Percentiles rank a stretch among this genome's conserved stretches.
These are phyloP conservation scores for Mustela lutreola DNA, from an alignment of 2,113 vertebrate species.

Conservation along the genomic window DNA sequence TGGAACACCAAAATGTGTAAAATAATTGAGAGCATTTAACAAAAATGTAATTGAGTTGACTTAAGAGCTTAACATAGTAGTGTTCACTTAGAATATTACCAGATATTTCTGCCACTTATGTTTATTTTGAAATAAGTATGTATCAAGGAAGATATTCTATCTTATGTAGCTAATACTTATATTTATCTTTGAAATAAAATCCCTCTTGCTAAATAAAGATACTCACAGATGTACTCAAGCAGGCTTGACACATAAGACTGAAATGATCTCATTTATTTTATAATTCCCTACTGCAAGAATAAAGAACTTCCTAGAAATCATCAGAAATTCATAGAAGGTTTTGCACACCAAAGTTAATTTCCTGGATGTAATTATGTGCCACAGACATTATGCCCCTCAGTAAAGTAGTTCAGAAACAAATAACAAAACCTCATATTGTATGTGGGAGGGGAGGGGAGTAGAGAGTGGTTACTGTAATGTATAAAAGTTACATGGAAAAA, in stretches of 20 bases:
- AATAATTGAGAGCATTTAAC: neutral
- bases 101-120: slow-evolving; percentile 2
- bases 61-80: neutral
- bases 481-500: neutral
- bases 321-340: neutral
- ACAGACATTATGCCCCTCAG: neutral
- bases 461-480: neutral
- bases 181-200: slow-evolving; percentile 65
- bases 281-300: neutral
- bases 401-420: neutral
- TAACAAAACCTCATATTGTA: neutral
- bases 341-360: neutral
- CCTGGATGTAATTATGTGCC: neutral
- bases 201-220: slow-evolving; percentile 35
- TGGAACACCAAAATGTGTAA: neutral
- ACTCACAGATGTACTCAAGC: neutral
- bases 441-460: neutral
- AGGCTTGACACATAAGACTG: neutral
- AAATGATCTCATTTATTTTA: slow-evolving; percentile 52
- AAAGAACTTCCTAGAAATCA: neutral
- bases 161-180: neutral
- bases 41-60: neutral
- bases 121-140: slow-evolving; percentile 25
- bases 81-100: neutral
- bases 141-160: neutral